phyloP scores from a whole-genome alignment of 2,113 vertebrate genomes.

The Ailurus styani region DNA sequence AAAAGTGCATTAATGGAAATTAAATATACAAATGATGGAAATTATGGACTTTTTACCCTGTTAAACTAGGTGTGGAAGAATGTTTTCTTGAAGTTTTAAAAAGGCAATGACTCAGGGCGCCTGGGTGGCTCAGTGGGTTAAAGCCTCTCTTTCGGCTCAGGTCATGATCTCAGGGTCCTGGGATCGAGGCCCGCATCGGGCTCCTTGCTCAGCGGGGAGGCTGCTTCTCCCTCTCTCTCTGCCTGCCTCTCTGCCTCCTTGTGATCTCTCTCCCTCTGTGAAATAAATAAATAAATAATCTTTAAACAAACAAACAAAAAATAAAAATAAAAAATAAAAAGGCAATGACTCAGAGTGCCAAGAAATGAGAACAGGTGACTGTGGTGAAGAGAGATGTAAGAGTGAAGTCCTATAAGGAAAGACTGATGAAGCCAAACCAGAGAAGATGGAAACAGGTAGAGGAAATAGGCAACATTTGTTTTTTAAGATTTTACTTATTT shows the following conservation, averaged over 20 bases:
- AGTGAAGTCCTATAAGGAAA: background rate
- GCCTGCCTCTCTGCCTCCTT: too few relatives aligned
- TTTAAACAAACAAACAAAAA: too few relatives aligned
- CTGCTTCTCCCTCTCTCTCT: too few relatives aligned
- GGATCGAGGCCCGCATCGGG: too few relatives aligned
- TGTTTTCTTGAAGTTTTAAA: background rate
- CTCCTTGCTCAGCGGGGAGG: too few relatives aligned
- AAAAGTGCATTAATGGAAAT: background rate
- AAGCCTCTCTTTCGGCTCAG: too few relatives aligned
- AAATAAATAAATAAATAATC: too few relatives aligned
- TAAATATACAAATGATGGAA: background rate
- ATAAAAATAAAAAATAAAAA: background rate
- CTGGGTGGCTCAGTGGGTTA: too few relatives aligned
- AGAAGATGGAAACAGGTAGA: background rate
- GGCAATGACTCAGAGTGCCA: background rate
- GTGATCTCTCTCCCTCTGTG: too few relatives aligned
- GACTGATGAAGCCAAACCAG: background rate
- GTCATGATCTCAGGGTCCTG: too few relatives aligned
- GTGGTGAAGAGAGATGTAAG: background rate
- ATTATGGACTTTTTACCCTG: background rate
- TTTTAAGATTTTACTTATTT: too few relatives aligned
- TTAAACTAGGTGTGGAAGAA: background rate
- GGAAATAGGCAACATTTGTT: background rate
- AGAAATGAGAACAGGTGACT: background rate
- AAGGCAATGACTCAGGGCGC: background rate